phyloP scores from a whole-genome alignment of 2,113 vertebrate species.

The Limnothrissa miodon region DNA sequence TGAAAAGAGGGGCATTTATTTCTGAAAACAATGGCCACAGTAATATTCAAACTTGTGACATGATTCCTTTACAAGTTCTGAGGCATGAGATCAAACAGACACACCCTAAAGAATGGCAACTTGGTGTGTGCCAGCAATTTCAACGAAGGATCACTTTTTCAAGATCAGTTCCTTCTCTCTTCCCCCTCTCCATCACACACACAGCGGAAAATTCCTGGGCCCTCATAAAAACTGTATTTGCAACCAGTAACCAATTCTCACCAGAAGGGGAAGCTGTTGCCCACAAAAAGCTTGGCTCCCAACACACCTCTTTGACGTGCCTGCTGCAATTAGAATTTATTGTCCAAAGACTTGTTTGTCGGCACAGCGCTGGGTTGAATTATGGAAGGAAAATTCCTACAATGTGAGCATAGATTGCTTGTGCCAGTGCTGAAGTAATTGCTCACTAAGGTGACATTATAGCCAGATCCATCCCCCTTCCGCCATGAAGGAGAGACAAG shows the following conservation, averaged over 20 bases:
- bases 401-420: conserved; percentile 33
- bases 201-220: neutral
- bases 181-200: neutral
- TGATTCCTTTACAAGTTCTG: neutral
- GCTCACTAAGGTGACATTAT: conserved; percentile 1
- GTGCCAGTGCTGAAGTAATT: neutral
- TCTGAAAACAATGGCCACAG: neutral
- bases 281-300: conserved; percentile 53
- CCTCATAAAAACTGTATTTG: neutral
- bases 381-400: conserved; percentile 57
- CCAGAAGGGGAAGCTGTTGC: conserved; percentile 60
- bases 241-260: neutral
- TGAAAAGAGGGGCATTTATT: neutral
- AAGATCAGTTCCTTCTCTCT: no score
- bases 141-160: neutral
- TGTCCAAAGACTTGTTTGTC: conserved; percentile 64
- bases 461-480: neutral
- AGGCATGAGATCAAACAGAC: neutral
- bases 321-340: conserved; percentile 69
- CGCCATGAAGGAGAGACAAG: neutral
- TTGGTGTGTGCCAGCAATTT: neutral
- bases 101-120: neutral
- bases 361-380: conserved; percentile 50
- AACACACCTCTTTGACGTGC: conserved; percentile 48
- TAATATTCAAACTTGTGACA: neutral